phyloP scores from a whole-genome alignment of 2,888 invertebrate species.

The Dolichopus griseipennis region DNA sequence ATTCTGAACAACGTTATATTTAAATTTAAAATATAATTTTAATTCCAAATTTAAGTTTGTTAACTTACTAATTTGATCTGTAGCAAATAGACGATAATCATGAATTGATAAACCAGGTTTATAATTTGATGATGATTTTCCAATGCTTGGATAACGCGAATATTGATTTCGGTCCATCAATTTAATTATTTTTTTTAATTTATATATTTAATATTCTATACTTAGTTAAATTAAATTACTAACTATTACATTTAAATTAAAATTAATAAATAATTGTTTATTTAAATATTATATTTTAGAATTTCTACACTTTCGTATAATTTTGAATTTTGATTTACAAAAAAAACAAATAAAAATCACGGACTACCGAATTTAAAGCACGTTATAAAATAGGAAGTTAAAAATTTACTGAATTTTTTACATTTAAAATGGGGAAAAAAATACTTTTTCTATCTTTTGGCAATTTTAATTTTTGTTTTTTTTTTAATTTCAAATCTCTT shows the following conservation, averaged over 20 bases:
- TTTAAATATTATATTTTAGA: no score
- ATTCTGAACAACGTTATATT: no score
- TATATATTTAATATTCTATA: no score
- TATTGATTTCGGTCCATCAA: background rate
- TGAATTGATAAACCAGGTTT: background rate
- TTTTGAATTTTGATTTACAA: no score
- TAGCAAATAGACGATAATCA: conserved; percentile 7
- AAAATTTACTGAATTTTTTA: background rate
- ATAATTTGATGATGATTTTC: background rate
- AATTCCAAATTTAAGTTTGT: no score
- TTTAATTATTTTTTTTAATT: background rate
- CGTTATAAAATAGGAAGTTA: background rate
- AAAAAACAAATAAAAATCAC: no score
- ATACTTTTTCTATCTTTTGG: no score
- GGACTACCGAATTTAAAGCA: background rate
- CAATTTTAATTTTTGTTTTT: background rate
- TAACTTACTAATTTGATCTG: background rate
- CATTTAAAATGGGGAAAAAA: no score
- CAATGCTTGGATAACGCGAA: background rate
- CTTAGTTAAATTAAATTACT: no score
- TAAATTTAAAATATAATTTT: no score
- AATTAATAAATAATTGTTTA: no score
- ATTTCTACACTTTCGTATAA: no score
- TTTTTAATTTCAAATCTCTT: background rate
- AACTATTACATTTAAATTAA: background rate